These are phyloP conservation scores for Pocillopora damicornis DNA, from an alignment of 64 coral and sea anemone genomes.

Conservation along the genomic window DNA sequence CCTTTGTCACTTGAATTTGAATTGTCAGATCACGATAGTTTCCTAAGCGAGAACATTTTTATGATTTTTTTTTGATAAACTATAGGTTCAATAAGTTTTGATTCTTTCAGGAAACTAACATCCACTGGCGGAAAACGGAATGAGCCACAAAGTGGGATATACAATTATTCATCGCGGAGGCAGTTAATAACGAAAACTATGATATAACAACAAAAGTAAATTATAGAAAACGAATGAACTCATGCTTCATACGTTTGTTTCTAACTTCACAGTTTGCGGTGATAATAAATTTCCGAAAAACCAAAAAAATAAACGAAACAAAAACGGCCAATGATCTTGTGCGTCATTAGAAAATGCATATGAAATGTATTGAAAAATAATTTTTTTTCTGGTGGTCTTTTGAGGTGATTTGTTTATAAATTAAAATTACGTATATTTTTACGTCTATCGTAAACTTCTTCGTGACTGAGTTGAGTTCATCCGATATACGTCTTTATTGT, in stretches of 20 bases:
- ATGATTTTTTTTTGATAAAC: background rate
- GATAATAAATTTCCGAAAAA: background rate
- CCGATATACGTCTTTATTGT: too few relatives aligned
- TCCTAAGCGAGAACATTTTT: background rate
- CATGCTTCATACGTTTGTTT: background rate
- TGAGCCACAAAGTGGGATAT: background rate
- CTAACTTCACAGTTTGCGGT: background rate
- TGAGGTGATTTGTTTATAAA: background rate
- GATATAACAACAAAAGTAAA: background rate
- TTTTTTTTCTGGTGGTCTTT: background rate
- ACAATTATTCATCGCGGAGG: background rate
- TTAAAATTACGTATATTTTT: background rate
- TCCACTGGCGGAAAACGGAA: background rate
- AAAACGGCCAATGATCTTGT: background rate
- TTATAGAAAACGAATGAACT: background rate
- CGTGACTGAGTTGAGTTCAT: too few relatives aligned
- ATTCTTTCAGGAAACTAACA: background rate
- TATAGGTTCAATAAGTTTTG: background rate
- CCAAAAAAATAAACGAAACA: background rate
- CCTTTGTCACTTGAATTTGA: background rate
- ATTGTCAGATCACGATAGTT: background rate
- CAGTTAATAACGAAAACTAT: background rate
- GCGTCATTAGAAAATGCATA: background rate
- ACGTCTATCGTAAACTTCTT: background rate
- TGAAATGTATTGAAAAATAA: background rate